A percentile compares a stretch with the other conserved stretches of the same genome.
Evolutionary conservation across 1,140 invertebrate genomes (phyloP).

Genomic region (Tetramorium simillimum): DNA sequence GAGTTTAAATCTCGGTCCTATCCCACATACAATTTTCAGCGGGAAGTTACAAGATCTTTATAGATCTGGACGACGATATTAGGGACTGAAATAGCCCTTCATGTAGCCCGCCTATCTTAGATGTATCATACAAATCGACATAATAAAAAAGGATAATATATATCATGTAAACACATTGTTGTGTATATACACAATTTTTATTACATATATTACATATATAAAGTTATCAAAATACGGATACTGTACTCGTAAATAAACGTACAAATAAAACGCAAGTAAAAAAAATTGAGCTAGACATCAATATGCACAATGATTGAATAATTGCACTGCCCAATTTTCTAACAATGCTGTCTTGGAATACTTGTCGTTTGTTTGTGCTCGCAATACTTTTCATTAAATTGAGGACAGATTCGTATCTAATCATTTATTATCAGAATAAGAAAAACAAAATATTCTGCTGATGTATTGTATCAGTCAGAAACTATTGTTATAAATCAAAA

Average conservation of each 20-base stretch:
- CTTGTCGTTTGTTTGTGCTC: not conserved
- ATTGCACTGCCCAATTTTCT: not conserved
- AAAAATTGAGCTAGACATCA: constrained; percentile 61
- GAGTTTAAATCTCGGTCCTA: too few species aligned
- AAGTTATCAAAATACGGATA: constrained; percentile 41
- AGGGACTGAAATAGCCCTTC: too few species aligned
- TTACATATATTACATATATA: constrained; percentile 37
- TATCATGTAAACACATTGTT: not conserved
- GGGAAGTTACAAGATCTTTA: too few species aligned
- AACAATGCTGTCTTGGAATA: not conserved
- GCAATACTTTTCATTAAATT: constrained; percentile 30
- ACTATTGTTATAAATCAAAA: not conserved
- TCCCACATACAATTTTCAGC: too few species aligned
- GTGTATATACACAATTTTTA: constrained; percentile 49
- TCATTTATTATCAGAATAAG: constrained; percentile 24
- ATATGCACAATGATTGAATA: constrained; percentile 24
- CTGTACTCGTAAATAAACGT: constrained; percentile 31
- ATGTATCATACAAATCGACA: not conserved
- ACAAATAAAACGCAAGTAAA: constrained; percentile 50
- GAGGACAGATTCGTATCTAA: constrained; percentile 47
- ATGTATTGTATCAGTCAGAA: not conserved
- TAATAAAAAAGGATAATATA: not conserved
- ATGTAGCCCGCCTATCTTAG: too few species aligned
- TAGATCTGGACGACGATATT: too few species aligned
- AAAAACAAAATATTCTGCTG: not conserved